Base-by-base conservation (phyloP, 2,888 invertebrate species). In the Prostheceraeus crozeri region DNA sequence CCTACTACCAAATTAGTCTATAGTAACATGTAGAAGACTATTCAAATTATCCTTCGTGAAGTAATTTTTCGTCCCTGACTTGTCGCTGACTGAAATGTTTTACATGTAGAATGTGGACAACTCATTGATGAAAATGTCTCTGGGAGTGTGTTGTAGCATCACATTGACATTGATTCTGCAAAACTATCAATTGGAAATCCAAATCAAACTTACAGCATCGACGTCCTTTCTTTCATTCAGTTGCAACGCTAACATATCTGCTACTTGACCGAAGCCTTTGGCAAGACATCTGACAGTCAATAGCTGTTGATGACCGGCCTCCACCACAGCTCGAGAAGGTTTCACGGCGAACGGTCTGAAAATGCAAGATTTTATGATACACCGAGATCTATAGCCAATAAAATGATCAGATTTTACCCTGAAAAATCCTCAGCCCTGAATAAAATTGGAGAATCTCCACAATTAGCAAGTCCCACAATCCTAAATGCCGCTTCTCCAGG, bases 361-460 rank as follows among this genome's bases (percentile, higher is more conserved):
- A 64, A 55, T 55, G 25, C 10, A 35, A 14, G 23, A 52, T n/a
- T n/a, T n/a, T n/a, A n/a, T n/a, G n/a, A n/a, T n/a, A n/a, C n/a
- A n/a, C n/a, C n/a, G n/a, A n/a, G n/a, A n/a, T n/a, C n/a, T n/a
- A n/a, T n/a, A n/a, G n/a, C n/a, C n/a, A 35, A 19, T 21, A 54
- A 54, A 23, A 55, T 19, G n/a, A 16, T 25, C 16, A 23, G 19
- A 19, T 56, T 68, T 61, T 64, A 72, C 72, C 63, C 66, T 14
- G 65, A 59, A 1, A 66, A 57, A 60, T 73, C 72, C 56, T 68
- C 69, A 46, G 69, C 67, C 6, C 72, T 69, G 63, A 65, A 74
- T 59, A 71, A 56, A 36, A 75, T 70, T 2, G 75, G 75, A 2
- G 71, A 73, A 31, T 69, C 68, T 1, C 72, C 72, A 2, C 61